phyloP scores from a whole-genome alignment of 2,113 vertebrate genomes.

The Stegostoma tigrinum region DNA sequence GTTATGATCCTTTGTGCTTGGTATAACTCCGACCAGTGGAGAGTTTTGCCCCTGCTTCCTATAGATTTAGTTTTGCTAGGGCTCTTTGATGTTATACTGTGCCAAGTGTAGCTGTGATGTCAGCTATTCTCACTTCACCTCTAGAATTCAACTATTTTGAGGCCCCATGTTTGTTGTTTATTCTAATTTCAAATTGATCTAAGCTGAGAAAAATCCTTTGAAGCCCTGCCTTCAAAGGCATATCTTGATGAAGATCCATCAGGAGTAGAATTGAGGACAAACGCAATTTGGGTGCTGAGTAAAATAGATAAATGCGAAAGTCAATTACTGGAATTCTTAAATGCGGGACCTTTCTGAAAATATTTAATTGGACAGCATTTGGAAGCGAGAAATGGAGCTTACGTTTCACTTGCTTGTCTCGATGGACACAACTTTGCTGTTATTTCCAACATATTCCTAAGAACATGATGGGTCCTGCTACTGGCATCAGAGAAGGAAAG shows the following conservation, averaged over 20 bases:
- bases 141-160: no score
- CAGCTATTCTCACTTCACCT: no score
- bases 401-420: not conserved
- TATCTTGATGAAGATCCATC: not conserved
- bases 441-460: not conserved
- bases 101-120: no score
- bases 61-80: no score
- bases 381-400: not conserved
- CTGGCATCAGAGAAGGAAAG: not conserved
- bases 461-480: not conserved
- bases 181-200: not conserved
- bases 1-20: no score
- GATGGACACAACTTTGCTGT: not conserved
- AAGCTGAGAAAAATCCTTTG: not conserved
- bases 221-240: not conserved
- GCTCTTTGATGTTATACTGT: no score
- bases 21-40: no score
- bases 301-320: not conserved
- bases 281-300: not conserved
- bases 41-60: no score
- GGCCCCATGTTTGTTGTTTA: no score
- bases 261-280: not conserved
- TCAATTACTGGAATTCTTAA: not conserved
- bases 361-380: not conserved
- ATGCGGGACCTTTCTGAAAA: not conserved